Evolutionary conservation across 2,797 vertebrate genomes (phyloP), one percentile per base, ranked within the genome.

Genomic region (Hapalemur alaotrensis): DNA sequence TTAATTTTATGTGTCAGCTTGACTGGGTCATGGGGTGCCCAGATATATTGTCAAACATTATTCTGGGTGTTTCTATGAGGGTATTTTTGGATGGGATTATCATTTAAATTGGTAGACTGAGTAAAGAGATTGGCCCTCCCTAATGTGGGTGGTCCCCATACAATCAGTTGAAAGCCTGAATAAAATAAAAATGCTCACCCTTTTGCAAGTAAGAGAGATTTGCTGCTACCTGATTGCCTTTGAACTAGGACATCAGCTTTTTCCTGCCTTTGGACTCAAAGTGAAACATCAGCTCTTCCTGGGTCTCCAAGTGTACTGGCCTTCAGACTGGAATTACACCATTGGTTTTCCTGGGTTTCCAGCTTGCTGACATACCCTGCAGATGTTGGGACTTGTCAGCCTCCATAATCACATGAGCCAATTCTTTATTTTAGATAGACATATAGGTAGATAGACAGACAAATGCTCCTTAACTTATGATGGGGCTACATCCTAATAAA

Each of bases 41-140:
- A 73, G 22, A 76, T 93, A 86, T 43, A 96, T 84, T 81, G 52
- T 80, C 52, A 96, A 84, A 81, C 15, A 63, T 78, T 91, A 87
- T 89, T 52, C 35, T 90, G 52, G 18, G 22, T 83, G 7, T 41
- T 72, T 95, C 38, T 75, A 0, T 79, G 43, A 91, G 59, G 23
- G 14, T 75, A 5, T 59, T 93, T 96, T 93, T 84, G 41, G 11
- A 82, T 63, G 48, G 54, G 15, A 80, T 91, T 82, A 78, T 48
- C 28, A 86, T 85, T 70, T 81, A 48, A 28, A 38, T 52, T 73
- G 70, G 48, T 80, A 89, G 46, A 75, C 20, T 54, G 38, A 85
- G 12, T 79, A 82, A 82, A 70, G 41, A 89, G 57, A 80, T 87
- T 35, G 17, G 17, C 7, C 22, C 17, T 92, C 1, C 25, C 3